A percentile compares a stretch with the other conserved stretches of the same genome.
Evolutionary conservation across 2,888 invertebrate species (phyloP).

Genomic region (Drosophila pseudotakahashii): DNA sequence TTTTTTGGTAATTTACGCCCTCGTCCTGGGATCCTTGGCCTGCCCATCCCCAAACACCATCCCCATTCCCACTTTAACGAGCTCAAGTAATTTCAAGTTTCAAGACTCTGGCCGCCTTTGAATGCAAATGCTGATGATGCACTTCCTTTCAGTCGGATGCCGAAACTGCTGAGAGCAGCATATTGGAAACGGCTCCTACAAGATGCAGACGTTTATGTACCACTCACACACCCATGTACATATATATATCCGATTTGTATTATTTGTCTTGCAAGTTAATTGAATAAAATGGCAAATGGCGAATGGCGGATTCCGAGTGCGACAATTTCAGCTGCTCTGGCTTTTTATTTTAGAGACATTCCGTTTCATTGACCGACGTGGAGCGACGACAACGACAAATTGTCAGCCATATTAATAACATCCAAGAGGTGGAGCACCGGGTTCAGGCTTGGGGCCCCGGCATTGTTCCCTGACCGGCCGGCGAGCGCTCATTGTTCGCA

Average conservation of each 20-base stretch:
- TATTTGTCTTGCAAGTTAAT: slow-evolving; percentile 78
- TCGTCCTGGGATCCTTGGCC: slow-evolving; percentile 18
- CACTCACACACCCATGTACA: not conserved
- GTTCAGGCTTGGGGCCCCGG: slow-evolving; percentile 31
- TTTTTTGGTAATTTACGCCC: slow-evolving; percentile 74
- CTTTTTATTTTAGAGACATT: slow-evolving; percentile 76
- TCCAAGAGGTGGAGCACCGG: slow-evolving; percentile 46
- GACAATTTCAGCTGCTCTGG: slow-evolving; percentile 72
- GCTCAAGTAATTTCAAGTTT: slow-evolving; percentile 72
- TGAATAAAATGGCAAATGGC: slow-evolving; percentile 68
- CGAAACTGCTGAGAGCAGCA: slow-evolving; percentile 70
- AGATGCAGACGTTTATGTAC: slow-evolving; percentile 29
- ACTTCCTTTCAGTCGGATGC: slow-evolving; percentile 70
- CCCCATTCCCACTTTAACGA: slow-evolving; percentile 47
- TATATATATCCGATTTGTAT: slow-evolving; percentile 63
- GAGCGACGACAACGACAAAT: slow-evolving; percentile 65
- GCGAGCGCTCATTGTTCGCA: slow-evolving; percentile 66
- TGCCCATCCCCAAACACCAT: slow-evolving; percentile 9
- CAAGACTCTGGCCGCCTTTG: slow-evolving; percentile 44
- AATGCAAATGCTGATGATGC: slow-evolving; percentile 80
- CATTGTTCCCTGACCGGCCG: slow-evolving; percentile 59
- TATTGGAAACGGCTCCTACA: slow-evolving; percentile 77
- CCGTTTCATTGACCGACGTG: slow-evolving; percentile 59
- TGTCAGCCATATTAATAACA: slow-evolving; percentile 80
- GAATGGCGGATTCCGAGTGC: slow-evolving; percentile 59